Conservation (phyloP, 2,797 vertebrate species). For the Falco peregrinus region DNA sequence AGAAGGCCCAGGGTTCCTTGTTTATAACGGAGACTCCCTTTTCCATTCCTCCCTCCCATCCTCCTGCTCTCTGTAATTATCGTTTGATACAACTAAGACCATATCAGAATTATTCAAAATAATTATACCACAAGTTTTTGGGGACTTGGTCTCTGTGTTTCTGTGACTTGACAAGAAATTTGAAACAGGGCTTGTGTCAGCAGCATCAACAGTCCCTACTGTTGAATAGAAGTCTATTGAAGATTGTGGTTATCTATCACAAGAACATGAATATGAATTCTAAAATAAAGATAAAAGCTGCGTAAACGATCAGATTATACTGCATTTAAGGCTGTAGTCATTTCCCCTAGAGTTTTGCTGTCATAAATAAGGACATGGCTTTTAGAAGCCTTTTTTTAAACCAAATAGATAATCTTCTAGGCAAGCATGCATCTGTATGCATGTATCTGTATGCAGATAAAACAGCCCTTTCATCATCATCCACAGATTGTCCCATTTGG, state of each 20-base stretch:
- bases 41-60: not conserved
- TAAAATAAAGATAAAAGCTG: not conserved
- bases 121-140: not conserved
- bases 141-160: not conserved
- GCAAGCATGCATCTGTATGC: rapidly evolving
- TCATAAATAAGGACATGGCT: not conserved
- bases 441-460: not conserved
- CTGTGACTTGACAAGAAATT: not conserved
- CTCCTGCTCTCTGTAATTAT: not conserved
- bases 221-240: not conserved
- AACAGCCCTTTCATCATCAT: not conserved
- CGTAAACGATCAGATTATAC: not conserved
- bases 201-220: not conserved
- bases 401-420: not conserved
- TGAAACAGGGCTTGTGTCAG: not conserved
- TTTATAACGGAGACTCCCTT: rapidly evolving
- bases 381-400: not conserved
- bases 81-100: not conserved
- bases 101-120: not conserved
- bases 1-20: rapidly evolving
- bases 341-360: not conserved
- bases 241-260: not conserved
- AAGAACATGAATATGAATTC: not conserved
- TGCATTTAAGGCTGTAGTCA: not conserved
- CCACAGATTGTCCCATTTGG: not conserved